phyloP scores from a whole-genome alignment of 2,888 invertebrate species.

The Galerucella calmariensis region DNA sequence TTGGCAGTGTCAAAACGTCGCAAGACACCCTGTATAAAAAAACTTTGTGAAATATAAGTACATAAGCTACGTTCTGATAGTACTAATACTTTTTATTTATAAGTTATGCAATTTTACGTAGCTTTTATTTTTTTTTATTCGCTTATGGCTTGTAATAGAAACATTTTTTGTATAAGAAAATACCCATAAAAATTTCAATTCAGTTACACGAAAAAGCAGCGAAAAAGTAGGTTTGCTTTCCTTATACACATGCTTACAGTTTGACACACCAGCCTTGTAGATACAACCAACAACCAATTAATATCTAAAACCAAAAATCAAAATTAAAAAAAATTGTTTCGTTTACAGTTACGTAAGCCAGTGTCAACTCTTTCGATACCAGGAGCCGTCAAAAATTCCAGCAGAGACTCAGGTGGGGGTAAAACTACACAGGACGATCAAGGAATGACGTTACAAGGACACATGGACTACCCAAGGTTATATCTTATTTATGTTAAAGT shows the following conservation, averaged over 20 bases:
- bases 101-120: too few relatives aligned
- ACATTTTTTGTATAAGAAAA: background rate
- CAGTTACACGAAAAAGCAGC: too few relatives aligned
- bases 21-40: too few relatives aligned
- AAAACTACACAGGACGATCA: conserved; percentile 77
- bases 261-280: conserved; percentile 34
- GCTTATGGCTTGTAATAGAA: too few relatives aligned
- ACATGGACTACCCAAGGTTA: conserved; percentile 82
- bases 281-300: conserved; percentile 36
- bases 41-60: too few relatives aligned
- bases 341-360: conserved; percentile 95
- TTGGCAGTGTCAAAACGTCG: too few relatives aligned
- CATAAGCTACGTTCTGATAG: too few relatives aligned
- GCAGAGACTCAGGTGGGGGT: conserved; percentile 64
- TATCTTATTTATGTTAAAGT: conserved; percentile 7
- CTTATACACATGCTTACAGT: conserved; percentile 19
- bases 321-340: conserved; percentile 16
- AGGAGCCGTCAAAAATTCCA: conserved; percentile 86
- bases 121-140: too few relatives aligned
- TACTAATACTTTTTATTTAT: too few relatives aligned
- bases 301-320: conserved; percentile 16
- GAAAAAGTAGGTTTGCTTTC: conserved; percentile 13
- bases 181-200: background rate
- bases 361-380: conserved; percentile 97
- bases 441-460: conserved; percentile 87